Percentiles rank a stretch among this genome's conserved stretches.
phyloP scores from a whole-genome alignment of 2,113 vertebrate species.

The Scalopus aquaticus region DNA sequence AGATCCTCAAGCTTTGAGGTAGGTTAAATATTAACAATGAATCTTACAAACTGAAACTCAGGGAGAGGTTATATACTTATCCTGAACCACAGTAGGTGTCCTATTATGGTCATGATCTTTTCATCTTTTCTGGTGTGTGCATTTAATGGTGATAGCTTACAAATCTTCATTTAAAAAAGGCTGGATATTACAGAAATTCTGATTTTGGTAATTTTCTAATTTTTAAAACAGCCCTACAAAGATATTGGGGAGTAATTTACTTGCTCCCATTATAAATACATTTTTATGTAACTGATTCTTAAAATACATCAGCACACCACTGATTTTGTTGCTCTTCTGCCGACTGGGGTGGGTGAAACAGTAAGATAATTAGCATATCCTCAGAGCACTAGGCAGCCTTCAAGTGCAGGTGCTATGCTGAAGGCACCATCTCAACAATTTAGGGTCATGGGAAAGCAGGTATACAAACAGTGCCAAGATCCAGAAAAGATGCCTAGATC shows the following conservation, averaged over 20 bases:
- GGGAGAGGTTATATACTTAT: conserved; percentile 7
- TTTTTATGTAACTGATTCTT: not conserved
- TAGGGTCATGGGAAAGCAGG: not conserved
- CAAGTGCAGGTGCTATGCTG: not conserved
- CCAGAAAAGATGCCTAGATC: conserved; percentile 31
- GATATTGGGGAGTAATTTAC: conserved; percentile 10
- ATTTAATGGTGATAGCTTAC: conserved; percentile 16
- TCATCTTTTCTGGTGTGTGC: not conserved
- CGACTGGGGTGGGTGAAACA: not conserved
- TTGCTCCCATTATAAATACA: conserved; percentile 13
- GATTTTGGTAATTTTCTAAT: not conserved
- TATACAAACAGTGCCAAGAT: not conserved
- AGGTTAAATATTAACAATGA: conserved; percentile 67
- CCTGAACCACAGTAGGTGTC: not conserved
- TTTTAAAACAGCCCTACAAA: conserved; percentile 1
- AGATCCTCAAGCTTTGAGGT: conserved; percentile 78
- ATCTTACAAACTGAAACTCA: conserved; percentile 60
- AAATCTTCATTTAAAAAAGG: not conserved
- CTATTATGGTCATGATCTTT: not conserved
- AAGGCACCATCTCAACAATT: not conserved
- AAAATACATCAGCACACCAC: conserved; percentile 11
- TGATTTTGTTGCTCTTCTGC: conserved; percentile 28
- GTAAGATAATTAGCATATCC: not conserved
- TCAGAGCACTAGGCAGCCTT: not conserved
- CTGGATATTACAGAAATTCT: not conserved